Evolutionary conservation across 2,113 vertebrate species (phyloP), one percentile per base, ranked within the genome.

Genomic region (Leptocoma aspasia): DNA sequence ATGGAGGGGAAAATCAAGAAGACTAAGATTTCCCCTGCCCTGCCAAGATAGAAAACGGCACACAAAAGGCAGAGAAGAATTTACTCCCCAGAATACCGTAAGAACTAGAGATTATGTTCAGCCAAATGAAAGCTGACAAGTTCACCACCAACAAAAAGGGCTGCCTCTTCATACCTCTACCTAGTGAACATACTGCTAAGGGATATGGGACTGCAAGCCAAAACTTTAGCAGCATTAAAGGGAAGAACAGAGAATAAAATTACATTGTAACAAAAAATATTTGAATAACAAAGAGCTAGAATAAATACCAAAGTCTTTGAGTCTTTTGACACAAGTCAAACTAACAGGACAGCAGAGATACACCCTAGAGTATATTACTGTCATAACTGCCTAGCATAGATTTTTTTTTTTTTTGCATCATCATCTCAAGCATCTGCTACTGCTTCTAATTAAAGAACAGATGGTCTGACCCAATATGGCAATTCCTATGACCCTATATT

Each of bases 361-460:
- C 0, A 84, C 44, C 47, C 65, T 23, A 23, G 68, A 85, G 70
- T 17, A 80, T 30, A 56, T 39, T 30, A 73, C 14, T 83, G 72
- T 90, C 77, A 30, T 53, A 91, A 90, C 42, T 82, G 70, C 33
- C 73, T 85, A 60, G 0, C 7, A 26, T 18, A 79, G 17, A 31
- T 37, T 18, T 52, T 81, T 49, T 45, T 63, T 45, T 63, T 57
- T 86, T 84, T 70, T 89, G 61, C 49, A 85, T 65, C 37, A 85
- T 87, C 84, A 79, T 91, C 70, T 19, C 10, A 92, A 76, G 70
- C 89, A 95, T 88, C 89, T 95, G 84, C n/a, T 95, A 50, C 35
- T 80, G 82, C 9, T 82, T 41, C 66, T 87, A 87, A 95, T 95
- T 94, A 91, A 95, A 82, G 57, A 80, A 80, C 92, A 95, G 91